Evolutionary conservation across 2,113 vertebrate species (phyloP).

Genomic region (Chroicocephalus ridibundus): DNA sequence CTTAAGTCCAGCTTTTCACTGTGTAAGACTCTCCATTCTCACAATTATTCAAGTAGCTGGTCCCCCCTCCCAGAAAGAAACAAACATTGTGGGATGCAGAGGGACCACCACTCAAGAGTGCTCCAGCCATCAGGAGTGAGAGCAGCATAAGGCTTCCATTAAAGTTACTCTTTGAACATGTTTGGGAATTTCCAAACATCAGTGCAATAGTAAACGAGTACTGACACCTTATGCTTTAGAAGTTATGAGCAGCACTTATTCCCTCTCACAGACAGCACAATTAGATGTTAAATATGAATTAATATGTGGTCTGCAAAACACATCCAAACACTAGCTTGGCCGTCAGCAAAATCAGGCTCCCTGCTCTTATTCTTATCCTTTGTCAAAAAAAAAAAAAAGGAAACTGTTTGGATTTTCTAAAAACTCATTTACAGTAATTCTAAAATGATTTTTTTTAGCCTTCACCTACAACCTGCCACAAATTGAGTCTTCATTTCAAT

Average conservation of each 20-base stretch:
- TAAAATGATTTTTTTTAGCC: not conserved
- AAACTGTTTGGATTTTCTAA: not conserved
- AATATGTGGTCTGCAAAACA: not conserved
- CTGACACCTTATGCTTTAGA: not conserved
- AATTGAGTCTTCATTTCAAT: not conserved
- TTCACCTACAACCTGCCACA: not conserved
- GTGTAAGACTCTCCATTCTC: not conserved
- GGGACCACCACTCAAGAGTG: not conserved
- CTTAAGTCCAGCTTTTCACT: not conserved
- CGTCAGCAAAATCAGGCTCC: not conserved
- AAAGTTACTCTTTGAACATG: not conserved
- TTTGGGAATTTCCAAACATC: not conserved
- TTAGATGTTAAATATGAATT: not conserved
- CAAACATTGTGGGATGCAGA: not conserved
- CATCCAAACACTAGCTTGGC: not conserved
- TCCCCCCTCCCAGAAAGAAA: not conserved
- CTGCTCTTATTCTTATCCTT: not conserved
- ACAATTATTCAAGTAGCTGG: not conserved
- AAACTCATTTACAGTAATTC: not conserved
- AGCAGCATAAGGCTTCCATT: not conserved
- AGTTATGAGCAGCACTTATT: not conserved
- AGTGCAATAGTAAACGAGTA: not conserved
- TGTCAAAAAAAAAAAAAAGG: not conserved
- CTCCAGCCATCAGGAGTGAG: not conserved
- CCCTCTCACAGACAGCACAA: not conserved